phyloP scores from a whole-genome alignment of 1,140 invertebrate species.

The Plectrocnemia conspersa region DNA sequence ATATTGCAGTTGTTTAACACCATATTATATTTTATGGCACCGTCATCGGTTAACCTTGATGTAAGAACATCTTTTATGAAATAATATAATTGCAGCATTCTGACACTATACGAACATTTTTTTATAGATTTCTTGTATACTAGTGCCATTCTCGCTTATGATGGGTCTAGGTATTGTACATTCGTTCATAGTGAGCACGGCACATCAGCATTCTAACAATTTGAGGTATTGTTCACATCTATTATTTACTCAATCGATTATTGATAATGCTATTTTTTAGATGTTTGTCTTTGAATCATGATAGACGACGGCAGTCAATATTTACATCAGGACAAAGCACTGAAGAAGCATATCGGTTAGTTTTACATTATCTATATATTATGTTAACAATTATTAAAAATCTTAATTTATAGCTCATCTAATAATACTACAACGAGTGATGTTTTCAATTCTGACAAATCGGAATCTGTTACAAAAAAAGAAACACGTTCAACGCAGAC shows the following conservation, averaged over 20 bases:
- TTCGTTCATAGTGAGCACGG: constrained; percentile 84
- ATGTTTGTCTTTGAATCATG: constrained; percentile 10
- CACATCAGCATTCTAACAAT: constrained; percentile 45
- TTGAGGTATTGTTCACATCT: constrained; percentile 43
- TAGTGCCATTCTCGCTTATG: constrained; percentile 77
- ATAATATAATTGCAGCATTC: constrained; percentile 2
- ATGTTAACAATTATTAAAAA: neutral
- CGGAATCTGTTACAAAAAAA: constrained; percentile 8
- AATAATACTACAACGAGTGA: neutral
- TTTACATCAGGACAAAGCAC: constrained; percentile 3
- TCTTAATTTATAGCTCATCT: neutral
- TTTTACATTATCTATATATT: neutral
- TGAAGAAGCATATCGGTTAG: constrained; percentile 9
- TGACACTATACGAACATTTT: constrained; percentile 1
- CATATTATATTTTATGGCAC: constrained; percentile 43
- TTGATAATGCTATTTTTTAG: neutral
- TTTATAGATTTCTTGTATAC: constrained; percentile 40
- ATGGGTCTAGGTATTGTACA: constrained; percentile 79
- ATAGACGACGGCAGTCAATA: constrained; percentile 1
- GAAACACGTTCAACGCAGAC: constrained; percentile 12
- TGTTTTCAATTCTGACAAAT: neutral
- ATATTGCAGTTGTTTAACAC: constrained; percentile 67
- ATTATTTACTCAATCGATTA: constrained; percentile 39
- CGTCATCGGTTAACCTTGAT: constrained; percentile 37
- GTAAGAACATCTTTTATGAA: constrained; percentile 25